Percentiles rank a stretch among this genome's conserved stretches.
Conservation (phyloP, 2,113 vertebrate genomes). For the Parus major region DNA sequence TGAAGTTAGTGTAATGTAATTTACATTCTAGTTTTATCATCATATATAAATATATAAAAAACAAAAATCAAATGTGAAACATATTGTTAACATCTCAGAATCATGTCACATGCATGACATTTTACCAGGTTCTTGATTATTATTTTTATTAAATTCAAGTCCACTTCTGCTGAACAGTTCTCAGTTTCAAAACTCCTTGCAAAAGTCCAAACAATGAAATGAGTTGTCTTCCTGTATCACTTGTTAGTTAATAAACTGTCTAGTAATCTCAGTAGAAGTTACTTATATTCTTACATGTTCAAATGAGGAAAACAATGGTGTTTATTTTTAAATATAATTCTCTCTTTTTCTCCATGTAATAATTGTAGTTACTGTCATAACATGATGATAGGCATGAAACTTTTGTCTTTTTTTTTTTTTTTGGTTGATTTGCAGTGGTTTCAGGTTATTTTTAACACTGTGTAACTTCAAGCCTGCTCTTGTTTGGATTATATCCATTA, state of each 20-base stretch:
- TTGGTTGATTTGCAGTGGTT: not conserved
- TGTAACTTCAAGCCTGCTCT: not conserved
- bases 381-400: not conserved
- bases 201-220: not conserved
- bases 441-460: not conserved
- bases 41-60: not conserved
- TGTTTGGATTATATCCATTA: not conserved
- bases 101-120: not conserved
- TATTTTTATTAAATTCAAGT: not conserved
- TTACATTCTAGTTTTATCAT: not conserved
- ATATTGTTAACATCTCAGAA: not conserved
- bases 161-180: not conserved
- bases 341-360: not conserved
- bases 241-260: not conserved
- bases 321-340: not conserved
- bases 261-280: not conserved
- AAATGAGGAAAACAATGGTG: not conserved
- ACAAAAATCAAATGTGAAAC: not conserved
- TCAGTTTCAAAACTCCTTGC: not conserved
- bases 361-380: not conserved
- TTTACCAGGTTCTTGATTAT: not conserved
- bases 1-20: not conserved
- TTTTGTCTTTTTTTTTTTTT: not conserved
- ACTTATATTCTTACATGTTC: not conserved
- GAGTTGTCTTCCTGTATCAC: not conserved